Evolutionary conservation across 2,888 invertebrate genomes (phyloP), one percentile per base, ranked within the genome.

Genomic region (Eretmocerus hayati): DNA sequence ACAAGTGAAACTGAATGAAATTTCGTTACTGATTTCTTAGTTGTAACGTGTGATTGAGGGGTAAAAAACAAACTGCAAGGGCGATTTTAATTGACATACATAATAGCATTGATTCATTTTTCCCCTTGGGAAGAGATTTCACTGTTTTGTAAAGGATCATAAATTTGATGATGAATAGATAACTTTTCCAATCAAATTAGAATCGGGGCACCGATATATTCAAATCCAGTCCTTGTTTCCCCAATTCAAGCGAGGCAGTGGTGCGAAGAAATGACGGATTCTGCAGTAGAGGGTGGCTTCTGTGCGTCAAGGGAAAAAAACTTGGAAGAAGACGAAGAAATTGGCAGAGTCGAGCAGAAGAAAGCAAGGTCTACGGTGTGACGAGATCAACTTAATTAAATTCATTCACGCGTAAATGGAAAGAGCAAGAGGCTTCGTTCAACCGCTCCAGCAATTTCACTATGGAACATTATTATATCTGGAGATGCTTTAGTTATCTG

Each of bases 331-430:
- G 4, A 30, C 13, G 36, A 46, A 44, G 39, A 52, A 42, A 30
- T 30, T n/a, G 31, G 45, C 20, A 42, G 18, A 37, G 36, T 43
- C 32, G 40, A 43, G 22, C 31, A 16, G 18, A 22, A 41, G 36
- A 9, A 39, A 36, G 30, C 15, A n/a, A 42, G 40, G 20, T 11
- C 20, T 35, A 13, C n/a, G 9, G 21, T 31, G 16, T 15, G 39
- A 42, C 32, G 41, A 49, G 42, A 49, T 49, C 42, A 40, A 50
- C 38, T 50, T 56, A 52, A 56, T 56, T 54, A 56, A 56, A 56
- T 54, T 54, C 48, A 50, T 46, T 50, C 56, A 45, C 39, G 48
- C 46, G 54, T 46, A 54, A 46, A 46, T 46, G 48, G 53, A 45
- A 11, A 9, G 26, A 26, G 26, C 26, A 6, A 6, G 11, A 26